Evolutionary conservation across 1,140 invertebrate species (phyloP).

Genomic region (Bemisia tabaci): DNA sequence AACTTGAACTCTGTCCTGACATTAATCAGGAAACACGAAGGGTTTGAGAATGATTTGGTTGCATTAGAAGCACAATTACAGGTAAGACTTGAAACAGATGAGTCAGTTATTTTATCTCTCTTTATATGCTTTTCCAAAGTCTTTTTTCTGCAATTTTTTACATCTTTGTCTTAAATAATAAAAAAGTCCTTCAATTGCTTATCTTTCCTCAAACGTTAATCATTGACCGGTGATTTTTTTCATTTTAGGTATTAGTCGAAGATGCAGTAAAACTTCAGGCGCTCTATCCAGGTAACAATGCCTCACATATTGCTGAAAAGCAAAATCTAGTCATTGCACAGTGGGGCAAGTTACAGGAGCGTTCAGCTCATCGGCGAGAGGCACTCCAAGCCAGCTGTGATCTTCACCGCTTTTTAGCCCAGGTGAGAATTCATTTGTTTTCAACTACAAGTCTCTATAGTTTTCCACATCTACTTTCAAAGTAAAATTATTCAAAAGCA

Average conservation of each 20-base stretch:
- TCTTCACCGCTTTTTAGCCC: constrained; percentile 72
- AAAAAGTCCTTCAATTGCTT: no score
- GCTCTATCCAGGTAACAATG: constrained; percentile 85
- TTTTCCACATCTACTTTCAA: no score
- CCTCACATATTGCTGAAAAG: constrained; percentile 71
- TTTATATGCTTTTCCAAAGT: no score
- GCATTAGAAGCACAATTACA: constrained; percentile 86
- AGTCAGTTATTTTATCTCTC: no score
- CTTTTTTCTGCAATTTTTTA: no score
- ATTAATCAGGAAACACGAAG: constrained; percentile 69
- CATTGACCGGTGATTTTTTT: no score
- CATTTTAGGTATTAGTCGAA: constrained; percentile 65
- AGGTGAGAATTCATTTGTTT: constrained; percentile 34
- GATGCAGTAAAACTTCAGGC: constrained; percentile 76
- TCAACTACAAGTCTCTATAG: no score
- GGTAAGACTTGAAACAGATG: constrained; percentile 33
- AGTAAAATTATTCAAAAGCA: no score
- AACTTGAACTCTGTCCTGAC: constrained; percentile 79
- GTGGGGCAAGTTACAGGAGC: constrained; percentile 76
- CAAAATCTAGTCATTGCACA: constrained; percentile 65
- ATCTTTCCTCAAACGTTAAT: no score
- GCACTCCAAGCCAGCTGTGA: constrained; percentile 76
- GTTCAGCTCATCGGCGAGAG: constrained; percentile 59
- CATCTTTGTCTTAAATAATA: no score
- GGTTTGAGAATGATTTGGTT: constrained; percentile 88